These are phyloP conservation scores for Actinia tenebrosa DNA, from an alignment of 64 coral and sea anemone genomes.

Conservation along the genomic window DNA sequence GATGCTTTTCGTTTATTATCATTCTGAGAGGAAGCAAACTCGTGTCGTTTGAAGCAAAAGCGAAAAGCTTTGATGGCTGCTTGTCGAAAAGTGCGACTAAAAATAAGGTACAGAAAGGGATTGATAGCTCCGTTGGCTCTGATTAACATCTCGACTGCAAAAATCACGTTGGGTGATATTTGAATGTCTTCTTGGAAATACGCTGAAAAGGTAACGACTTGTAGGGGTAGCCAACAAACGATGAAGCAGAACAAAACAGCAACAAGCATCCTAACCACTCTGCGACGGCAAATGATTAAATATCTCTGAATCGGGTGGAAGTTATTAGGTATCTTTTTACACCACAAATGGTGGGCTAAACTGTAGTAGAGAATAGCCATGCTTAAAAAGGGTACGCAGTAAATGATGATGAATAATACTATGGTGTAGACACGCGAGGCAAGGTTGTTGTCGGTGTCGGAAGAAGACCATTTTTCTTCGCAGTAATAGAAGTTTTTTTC, in stretches of 20 bases:
- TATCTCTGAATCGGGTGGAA: not conserved
- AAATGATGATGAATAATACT: slow-evolving; percentile 25
- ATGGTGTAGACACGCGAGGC: slow-evolving; percentile 24
- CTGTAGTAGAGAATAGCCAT: slow-evolving; percentile 29
- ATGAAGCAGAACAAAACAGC: slow-evolving; percentile 25
- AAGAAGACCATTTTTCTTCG: slow-evolving; percentile 34
- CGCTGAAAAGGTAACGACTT: slow-evolving; percentile 23
- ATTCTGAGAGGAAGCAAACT: not conserved
- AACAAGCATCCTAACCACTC: slow-evolving; percentile 35
- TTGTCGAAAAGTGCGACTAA: slow-evolving; percentile 28
- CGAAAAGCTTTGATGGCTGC: slow-evolving; percentile 13
- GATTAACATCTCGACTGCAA: slow-evolving; percentile 29
- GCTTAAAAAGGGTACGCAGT: slow-evolving; percentile 19
- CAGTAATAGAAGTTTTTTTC: slow-evolving; percentile 1
- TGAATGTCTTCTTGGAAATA: not conserved
- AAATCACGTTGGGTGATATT: slow-evolving; percentile 2
- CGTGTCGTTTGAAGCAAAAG: not conserved
- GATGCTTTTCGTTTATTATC: not conserved
- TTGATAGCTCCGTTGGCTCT: slow-evolving; percentile 49
- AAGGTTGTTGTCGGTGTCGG: not conserved
- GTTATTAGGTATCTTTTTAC: slow-evolving; percentile 27
- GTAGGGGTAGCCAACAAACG: slow-evolving; percentile 40
- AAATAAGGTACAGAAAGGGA: slow-evolving; percentile 18
- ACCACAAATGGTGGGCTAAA: slow-evolving; percentile 23
- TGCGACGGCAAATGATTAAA: not conserved